Evolutionary conservation across 2,888 invertebrate species (phyloP).

Genomic region (Eilema griseolum): DNA sequence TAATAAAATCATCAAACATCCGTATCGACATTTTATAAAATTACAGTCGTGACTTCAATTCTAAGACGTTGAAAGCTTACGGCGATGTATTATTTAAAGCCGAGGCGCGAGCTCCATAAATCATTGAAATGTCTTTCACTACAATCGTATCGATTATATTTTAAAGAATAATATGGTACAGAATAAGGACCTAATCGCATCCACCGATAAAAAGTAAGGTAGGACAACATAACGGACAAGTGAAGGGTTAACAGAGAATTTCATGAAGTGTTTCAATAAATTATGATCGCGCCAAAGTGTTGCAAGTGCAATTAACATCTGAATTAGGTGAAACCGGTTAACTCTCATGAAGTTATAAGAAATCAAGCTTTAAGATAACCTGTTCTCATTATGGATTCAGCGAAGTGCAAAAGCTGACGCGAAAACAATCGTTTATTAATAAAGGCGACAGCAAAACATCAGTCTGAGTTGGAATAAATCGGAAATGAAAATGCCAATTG

Average conservation of each 20-base stretch:
- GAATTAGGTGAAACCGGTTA: conserved; percentile 78
- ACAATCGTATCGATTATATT: conserved; percentile 78
- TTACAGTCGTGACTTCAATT: conserved; percentile 85
- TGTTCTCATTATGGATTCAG: conserved; percentile 76
- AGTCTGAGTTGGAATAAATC: conserved; percentile 60
- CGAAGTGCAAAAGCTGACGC: conserved; percentile 83
- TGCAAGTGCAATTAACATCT: conserved; percentile 71
- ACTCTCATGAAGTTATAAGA: conserved; percentile 60
- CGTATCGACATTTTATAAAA: conserved; percentile 82
- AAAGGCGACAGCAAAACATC: conserved; percentile 68
- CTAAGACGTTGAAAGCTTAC: conserved; percentile 82
- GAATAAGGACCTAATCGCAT: conserved; percentile 77
- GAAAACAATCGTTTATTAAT: conserved; percentile 81
- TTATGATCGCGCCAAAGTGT: conserved; percentile 64
- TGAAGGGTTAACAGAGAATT: conserved; percentile 49
- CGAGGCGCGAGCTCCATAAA: conserved; percentile 79
- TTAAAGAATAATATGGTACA: conserved; percentile 69
- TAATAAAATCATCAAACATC: conserved; percentile 76
- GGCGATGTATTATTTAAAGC: conserved; percentile 83
- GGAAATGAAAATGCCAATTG: conserved; percentile 65
- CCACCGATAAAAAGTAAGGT: conserved; percentile 44
- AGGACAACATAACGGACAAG: conserved; percentile 28
- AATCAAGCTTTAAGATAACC: conserved; percentile 67
- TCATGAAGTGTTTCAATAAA: conserved; percentile 61
- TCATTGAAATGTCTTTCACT: conserved; percentile 76